phyloP scores from a whole-genome alignment of 2,113 vertebrate genomes.

The Spea multiplicata region DNA sequence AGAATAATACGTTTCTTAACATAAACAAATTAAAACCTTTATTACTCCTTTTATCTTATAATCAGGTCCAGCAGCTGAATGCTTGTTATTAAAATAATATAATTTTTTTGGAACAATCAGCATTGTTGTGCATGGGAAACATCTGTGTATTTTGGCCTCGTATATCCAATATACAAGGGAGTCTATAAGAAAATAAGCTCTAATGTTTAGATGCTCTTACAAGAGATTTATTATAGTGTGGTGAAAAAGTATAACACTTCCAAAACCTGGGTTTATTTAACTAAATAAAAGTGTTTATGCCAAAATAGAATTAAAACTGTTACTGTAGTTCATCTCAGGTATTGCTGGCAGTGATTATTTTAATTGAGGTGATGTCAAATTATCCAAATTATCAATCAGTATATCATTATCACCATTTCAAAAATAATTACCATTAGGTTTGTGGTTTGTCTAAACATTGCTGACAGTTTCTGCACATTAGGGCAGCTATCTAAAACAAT shows the following conservation, averaged over 20 bases:
- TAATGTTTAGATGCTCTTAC: slow-evolving; percentile 15
- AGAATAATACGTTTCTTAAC: slow-evolving; percentile 24
- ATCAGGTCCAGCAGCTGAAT: slow-evolving; percentile 29
- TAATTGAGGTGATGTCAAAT: not conserved
- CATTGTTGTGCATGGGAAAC: slow-evolving; percentile 38
- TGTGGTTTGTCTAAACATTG: too few relatives aligned
- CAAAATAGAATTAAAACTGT: not conserved
- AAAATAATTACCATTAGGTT: too few relatives aligned
- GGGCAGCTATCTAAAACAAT: too few relatives aligned
- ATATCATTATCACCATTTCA: too few relatives aligned
- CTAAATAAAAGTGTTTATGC: slow-evolving; percentile 6
- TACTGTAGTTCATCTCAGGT: slow-evolving; percentile 19
- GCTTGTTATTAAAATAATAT: slow-evolving; percentile 33
- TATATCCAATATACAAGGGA: slow-evolving; percentile 20
- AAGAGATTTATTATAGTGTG: slow-evolving; percentile 17
- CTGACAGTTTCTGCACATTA: too few relatives aligned
- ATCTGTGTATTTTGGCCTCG: slow-evolving; percentile 35
- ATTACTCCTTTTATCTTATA: slow-evolving; percentile 30
- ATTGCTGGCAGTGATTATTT: not conserved
- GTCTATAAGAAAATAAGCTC: slow-evolving; percentile 33
- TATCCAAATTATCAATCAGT: too few relatives aligned
- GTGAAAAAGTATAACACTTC: slow-evolving; percentile 17
- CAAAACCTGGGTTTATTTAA: slow-evolving; percentile 18
- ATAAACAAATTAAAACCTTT: slow-evolving; percentile 34
- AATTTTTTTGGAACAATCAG: slow-evolving; percentile 34